Evolutionary conservation across 37 sponge, comb jelly and placozoan genomes (phyloP).

Genomic region (Beroe forskalii): DNA sequence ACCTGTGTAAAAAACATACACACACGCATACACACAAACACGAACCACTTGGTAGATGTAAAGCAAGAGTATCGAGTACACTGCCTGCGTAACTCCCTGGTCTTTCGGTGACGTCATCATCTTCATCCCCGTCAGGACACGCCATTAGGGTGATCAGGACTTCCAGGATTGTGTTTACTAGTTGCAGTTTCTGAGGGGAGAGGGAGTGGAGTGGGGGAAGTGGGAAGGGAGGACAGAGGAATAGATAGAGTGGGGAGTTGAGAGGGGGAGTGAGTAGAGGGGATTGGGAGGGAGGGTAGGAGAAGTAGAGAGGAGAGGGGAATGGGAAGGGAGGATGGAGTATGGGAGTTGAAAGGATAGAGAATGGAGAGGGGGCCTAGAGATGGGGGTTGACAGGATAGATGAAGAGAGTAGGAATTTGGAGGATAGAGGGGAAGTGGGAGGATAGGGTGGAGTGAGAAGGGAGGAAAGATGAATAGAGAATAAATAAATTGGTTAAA

Average conservation of each 20-base stretch:
- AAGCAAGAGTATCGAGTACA: slow-evolving; percentile 47
- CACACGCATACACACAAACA: no score
- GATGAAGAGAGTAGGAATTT: background rate
- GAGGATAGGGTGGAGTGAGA: no score
- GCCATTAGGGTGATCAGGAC: slow-evolving; percentile 33
- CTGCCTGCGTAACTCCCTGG: slow-evolving; percentile 15
- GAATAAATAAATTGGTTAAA: no score
- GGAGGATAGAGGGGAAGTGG: background rate
- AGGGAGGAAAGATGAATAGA: no score
- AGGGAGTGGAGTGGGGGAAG: background rate
- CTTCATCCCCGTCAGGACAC: slow-evolving; percentile 34
- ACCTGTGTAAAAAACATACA: no score
- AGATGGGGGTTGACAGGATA: no score
- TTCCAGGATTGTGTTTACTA: background rate
- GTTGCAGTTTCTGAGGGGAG: background rate
- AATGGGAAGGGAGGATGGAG: background rate
- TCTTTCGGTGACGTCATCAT: background rate
- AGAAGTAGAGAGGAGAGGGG: background rate
- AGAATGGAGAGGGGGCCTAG: background rate
- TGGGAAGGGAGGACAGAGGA: background rate
- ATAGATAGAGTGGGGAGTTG: background rate
- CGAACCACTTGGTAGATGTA: slow-evolving; percentile 41
- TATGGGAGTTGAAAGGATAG: background rate
- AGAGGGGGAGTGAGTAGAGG: background rate
- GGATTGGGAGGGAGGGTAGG: background rate